These are phyloP conservation scores for Lomographa bimaculata DNA, from an alignment of 2,888 invertebrate species.

Conservation along the genomic window DNA sequence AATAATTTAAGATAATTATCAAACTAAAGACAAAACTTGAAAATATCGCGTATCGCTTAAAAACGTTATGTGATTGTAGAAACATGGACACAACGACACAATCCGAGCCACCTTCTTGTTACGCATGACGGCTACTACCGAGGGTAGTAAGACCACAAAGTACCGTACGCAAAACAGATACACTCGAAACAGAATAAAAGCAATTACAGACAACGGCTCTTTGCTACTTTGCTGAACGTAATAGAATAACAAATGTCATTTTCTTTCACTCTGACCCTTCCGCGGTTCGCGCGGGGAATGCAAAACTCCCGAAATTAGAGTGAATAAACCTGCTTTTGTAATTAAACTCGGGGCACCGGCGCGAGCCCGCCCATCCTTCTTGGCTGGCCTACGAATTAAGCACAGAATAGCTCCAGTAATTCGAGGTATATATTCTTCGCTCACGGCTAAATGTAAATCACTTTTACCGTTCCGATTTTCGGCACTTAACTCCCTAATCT, in stretches of 20 bases:
- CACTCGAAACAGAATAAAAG: constrained; percentile 57
- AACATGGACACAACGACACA: constrained; percentile 49
- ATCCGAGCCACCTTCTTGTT: constrained; percentile 48
- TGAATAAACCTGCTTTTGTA: constrained; percentile 80
- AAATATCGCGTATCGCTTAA: too few species aligned
- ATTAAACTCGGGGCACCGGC: constrained; percentile 66
- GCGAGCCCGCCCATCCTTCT: constrained; percentile 77
- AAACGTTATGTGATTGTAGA: constrained; percentile 46
- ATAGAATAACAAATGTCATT: constrained; percentile 83
- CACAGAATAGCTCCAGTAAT: constrained; percentile 81
- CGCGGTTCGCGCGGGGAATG: constrained; percentile 80
- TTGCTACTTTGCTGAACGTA: constrained; percentile 73
- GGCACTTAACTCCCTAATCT: constrained; percentile 64
- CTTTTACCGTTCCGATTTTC: constrained; percentile 77
- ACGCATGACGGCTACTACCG: constrained; percentile 40
- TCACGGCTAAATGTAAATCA: constrained; percentile 79
- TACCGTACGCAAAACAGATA: constrained; percentile 52
- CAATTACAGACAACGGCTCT: constrained; percentile 69
- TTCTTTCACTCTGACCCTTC: constrained; percentile 81
- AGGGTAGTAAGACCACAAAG: constrained; percentile 34
- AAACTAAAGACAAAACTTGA: too few species aligned
- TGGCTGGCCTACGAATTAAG: constrained; percentile 81
- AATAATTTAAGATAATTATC: too few species aligned
- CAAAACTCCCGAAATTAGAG: constrained; percentile 81
- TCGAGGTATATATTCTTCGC: constrained; percentile 79